These are phyloP conservation scores for Apotomis betuletana DNA, from an alignment of 2,888 invertebrate genomes.

Conservation along the genomic window DNA sequence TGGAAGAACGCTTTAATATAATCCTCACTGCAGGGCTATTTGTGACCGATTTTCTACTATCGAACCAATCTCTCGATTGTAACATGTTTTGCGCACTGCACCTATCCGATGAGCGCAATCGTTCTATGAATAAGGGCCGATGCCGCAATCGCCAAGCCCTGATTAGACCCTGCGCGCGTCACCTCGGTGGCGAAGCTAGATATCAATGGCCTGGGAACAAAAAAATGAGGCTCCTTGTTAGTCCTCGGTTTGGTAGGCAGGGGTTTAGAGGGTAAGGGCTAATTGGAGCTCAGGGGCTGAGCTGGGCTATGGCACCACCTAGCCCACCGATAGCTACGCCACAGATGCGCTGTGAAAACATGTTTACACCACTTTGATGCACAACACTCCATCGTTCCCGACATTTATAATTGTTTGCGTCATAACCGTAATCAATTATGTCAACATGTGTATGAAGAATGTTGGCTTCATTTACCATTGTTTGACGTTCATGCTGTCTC, in stretches of 20 bases:
- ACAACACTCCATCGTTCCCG: conserved; percentile 16
- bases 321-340: conserved; percentile 40
- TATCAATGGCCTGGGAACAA: too few relatives aligned
- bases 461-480: conserved; percentile 31
- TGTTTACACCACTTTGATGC: conserved; percentile 28
- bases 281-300: too few relatives aligned
- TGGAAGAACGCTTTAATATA: too few relatives aligned
- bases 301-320: too few relatives aligned
- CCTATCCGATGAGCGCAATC: conserved; percentile 57
- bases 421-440: conserved; percentile 30
- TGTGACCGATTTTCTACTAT: not conserved
- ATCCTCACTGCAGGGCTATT: not conserved
- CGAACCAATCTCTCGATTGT: not conserved
- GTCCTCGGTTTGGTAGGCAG: too few relatives aligned
- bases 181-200: too few relatives aligned
- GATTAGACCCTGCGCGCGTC: conserved; percentile 54
- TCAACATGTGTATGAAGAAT: conserved; percentile 21
- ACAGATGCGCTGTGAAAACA: conserved; percentile 35
- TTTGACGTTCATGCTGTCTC: conserved; percentile 28
- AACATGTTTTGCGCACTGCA: conserved; percentile 69
- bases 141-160: conserved; percentile 64
- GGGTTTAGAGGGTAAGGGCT: too few relatives aligned
- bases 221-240: too few relatives aligned
- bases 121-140: conserved; percentile 62
- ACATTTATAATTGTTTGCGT: conserved; percentile 37